These are phyloP conservation scores for Rhipidura dahli DNA, from an alignment of 2,113 vertebrate genomes.

Conservation along the genomic window DNA sequence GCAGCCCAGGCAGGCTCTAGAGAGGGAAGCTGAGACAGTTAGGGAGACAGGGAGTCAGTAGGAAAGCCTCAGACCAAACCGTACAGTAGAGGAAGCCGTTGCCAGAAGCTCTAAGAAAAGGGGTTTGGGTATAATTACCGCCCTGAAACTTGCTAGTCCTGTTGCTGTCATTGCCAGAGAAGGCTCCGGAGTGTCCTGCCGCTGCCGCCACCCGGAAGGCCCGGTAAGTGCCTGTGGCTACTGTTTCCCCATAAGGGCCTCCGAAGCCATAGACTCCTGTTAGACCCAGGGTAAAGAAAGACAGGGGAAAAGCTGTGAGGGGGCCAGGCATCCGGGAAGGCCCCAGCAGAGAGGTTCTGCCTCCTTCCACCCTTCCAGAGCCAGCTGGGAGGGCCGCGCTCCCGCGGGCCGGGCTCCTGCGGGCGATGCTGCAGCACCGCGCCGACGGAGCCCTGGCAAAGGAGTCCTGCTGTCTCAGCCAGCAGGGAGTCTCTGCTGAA, in stretches of 20 bases:
- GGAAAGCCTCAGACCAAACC: constrained; percentile 40
- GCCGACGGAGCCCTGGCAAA: neutral
- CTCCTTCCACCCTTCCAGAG: neutral
- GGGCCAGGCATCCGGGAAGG: neutral
- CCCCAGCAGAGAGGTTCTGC: neutral
- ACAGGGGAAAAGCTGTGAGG: constrained; percentile 72
- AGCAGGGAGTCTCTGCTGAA: neutral
- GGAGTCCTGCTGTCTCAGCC: neutral
- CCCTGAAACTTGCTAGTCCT: constrained; percentile 85
- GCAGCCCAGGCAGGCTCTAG: neutral
- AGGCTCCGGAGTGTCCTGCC: constrained; percentile 79
- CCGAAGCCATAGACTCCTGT: constrained; percentile 83
- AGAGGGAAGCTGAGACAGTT: constrained; percentile 44
- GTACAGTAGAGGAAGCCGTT: constrained; percentile 35
- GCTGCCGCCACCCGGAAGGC: constrained; percentile 79
- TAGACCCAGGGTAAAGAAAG: constrained; percentile 71
- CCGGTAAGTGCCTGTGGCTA: constrained; percentile 80
- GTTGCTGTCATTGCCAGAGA: constrained; percentile 79
- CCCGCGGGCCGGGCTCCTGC: neutral
- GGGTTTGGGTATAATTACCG: constrained; percentile 78
- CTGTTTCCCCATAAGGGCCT: constrained; percentile 82
- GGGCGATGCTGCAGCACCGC: rapidly evolving
- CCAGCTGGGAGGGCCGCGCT: rapidly evolving
- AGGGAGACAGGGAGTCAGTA: constrained; percentile 50
- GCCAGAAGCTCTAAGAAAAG: constrained; percentile 63